Evolutionary conservation across 2,888 invertebrate species (phyloP), one percentile per base, ranked within the genome.

Genomic region (Pterobdella sp.): DNA sequence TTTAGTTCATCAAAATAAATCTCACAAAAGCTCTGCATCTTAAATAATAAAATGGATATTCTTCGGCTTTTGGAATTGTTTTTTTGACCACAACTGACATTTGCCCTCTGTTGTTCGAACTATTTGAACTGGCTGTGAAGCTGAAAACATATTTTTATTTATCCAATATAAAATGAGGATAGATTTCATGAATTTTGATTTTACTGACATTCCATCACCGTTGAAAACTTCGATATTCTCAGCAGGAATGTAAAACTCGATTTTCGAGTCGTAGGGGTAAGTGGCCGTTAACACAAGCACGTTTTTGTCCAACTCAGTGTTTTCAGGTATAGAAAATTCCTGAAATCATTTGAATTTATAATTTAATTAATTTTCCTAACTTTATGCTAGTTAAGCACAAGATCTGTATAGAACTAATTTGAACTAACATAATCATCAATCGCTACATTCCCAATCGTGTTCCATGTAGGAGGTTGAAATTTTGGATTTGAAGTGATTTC

Each of bases 1-100:
- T 18, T 7, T n/a, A 63, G 4, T 63, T 29, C 63, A 63, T 63
- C 26, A 63, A 63, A 63, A 14, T 29, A 63, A 63, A 63, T 7
- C 72, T 35, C 22, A 73, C 73, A n/a, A 73, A 73, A 22, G 73
- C 73, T 64, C 73, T 29, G 69, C 69, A 69, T 26, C 73, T 35
- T n/a, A 73, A 37, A 14, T 37, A 64, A 14, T 37, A 63, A 22
- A 64, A 56, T 31, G 69, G 60, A 26, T 26, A 31, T n/a, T 32
- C n/a, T 34, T 35, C 22, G 36, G 52, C 56, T 36, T 69, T 52
- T 18, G 49, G 49, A 3, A 69, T n/a, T 4, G 7, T 22, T 14
- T 49, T 69, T 34, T 49, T 52, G n/a, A 69, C 52, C 2, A 69
- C 32, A 22, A 69, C 22, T 2, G 32, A 14, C 69, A 69, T 69